phyloP scores from a whole-genome alignment of 1,140 invertebrate genomes.

The Acromyrmex echinatior region DNA sequence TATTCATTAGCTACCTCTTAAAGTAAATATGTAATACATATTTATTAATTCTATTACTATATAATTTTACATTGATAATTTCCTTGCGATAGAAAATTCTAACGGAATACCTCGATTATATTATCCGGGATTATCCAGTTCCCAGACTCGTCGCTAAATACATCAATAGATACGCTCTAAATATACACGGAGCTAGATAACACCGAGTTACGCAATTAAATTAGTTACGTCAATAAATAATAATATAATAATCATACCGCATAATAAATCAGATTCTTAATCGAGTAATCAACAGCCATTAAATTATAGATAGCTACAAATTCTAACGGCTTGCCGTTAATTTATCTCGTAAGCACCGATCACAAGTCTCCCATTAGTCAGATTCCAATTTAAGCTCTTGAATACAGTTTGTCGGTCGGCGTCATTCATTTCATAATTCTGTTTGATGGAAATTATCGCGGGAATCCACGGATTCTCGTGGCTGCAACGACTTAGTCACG shows the following conservation, averaged over 20 bases:
- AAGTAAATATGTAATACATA: not conserved
- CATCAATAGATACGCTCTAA: not conserved
- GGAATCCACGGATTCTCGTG: slow-evolving; percentile 15
- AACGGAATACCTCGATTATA: not conserved
- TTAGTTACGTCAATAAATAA: not conserved
- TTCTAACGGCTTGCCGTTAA: not conserved
- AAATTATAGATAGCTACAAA: slow-evolving; percentile 1
- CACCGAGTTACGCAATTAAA: not conserved
- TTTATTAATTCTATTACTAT: not conserved
- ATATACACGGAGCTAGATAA: not conserved
- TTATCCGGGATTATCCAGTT: slow-evolving; percentile 9
- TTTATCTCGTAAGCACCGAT: not conserved
- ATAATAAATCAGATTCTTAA: not conserved
- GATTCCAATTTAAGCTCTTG: not conserved
- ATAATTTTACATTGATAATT: not conserved
- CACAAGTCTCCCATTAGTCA: slow-evolving; percentile 7
- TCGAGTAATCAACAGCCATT: not conserved
- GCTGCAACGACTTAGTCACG: not conserved
- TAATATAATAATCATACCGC: not conserved
- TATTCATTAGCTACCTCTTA: not conserved
- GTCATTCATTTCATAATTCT: slow-evolving; percentile 6
- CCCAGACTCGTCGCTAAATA: not conserved
- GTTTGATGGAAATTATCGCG: slow-evolving; percentile 18
- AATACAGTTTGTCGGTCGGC: not conserved
- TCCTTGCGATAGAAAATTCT: not conserved